Base-by-base conservation (phyloP, 2,888 invertebrate species). In the Epirrhoe alternata region DNA sequence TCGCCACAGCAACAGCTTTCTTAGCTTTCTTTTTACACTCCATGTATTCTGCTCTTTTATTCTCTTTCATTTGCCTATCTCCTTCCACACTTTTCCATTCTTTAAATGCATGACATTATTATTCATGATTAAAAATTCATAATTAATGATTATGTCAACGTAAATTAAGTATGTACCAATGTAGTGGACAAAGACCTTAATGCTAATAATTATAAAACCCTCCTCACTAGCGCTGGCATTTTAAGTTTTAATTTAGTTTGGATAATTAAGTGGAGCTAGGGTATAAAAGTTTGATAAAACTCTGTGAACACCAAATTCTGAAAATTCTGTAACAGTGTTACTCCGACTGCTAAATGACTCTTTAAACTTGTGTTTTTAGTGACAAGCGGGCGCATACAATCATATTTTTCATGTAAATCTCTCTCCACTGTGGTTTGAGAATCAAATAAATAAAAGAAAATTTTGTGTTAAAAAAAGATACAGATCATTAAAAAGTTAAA, bases 191-290 rank as follows among this genome's bases (percentile, higher is more conserved):
- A 42, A 12, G 38, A 42, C 38, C 38, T 42, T 42, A 12, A 42
- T 42, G 38, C 38, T 73, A 72, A 66, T 76, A 72, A 79, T 77
- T 75, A 78, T 78, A 72, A 70, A 51, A 80, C 80, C 80, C 83
- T 81, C 75, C 77, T 83, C 83, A 83, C 52, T 52, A 59, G 55
- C 67, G 71, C 71, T 72, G 74, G 62, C 66, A 55, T 68, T 70
- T 73, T 68, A 55, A 66, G 69, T 71, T 69, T 47, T 63, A 73
- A 74, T 72, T 71, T 70, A 74, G 74, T 74, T 76, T 61, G 51
- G 54, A 68, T 70, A 74, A 74, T 74, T 72, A 71, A 65, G 56
- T 61, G 65, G 38, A 56, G 55, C 56, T 6, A 24, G 30, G 31
- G 58, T 45, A 24, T 64, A 35, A 68, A 64, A 61, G 61, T 64